phyloP scores from a whole-genome alignment of 1,140 invertebrate genomes.

The Drosophila novamexicana region DNA sequence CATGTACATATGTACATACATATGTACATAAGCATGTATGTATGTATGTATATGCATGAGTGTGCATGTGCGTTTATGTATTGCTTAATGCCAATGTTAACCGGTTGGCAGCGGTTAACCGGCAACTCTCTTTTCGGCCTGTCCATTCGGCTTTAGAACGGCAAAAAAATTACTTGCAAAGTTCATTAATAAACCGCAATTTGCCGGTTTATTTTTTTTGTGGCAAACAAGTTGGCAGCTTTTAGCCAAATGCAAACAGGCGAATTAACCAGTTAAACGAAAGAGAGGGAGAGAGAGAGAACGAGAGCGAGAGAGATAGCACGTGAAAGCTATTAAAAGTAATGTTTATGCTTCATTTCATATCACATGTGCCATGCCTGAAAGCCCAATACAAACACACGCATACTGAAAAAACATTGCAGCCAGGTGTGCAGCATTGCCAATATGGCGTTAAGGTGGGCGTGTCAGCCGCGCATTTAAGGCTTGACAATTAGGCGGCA shows the following conservation, averaged over 20 bases:
- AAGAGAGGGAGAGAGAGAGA: neutral
- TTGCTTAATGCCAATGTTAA: slow-evolving; percentile 8
- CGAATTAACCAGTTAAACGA: slow-evolving; percentile 20
- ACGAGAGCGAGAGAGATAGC: neutral
- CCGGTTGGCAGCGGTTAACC: slow-evolving; percentile 15
- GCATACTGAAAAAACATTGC: neutral
- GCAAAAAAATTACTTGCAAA: slow-evolving; percentile 1
- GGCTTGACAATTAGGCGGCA: slow-evolving; percentile 23
- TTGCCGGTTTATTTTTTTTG: slow-evolving; percentile 11
- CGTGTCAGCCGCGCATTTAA: slow-evolving; percentile 19
- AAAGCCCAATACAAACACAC: slow-evolving; percentile 17
- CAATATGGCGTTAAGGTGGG: slow-evolving; percentile 29
- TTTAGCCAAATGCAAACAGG: slow-evolving; percentile 8
- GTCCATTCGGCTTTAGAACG: neutral
- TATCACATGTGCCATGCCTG: slow-evolving; percentile 29
- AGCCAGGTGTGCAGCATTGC: slow-evolving; percentile 3
- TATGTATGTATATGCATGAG: neutral
- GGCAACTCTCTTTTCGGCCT: slow-evolving; percentile 14
- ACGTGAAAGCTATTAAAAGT: slow-evolving; percentile 34
- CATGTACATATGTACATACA: too few species aligned
- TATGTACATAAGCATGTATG: neutral
- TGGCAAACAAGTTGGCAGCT: neutral
- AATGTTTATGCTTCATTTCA: slow-evolving; percentile 39
- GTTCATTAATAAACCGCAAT: slow-evolving; percentile 14
- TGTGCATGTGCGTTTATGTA: neutral